Conservation (phyloP, 2,888 invertebrate genomes). For the Ectemnius continuus region DNA sequence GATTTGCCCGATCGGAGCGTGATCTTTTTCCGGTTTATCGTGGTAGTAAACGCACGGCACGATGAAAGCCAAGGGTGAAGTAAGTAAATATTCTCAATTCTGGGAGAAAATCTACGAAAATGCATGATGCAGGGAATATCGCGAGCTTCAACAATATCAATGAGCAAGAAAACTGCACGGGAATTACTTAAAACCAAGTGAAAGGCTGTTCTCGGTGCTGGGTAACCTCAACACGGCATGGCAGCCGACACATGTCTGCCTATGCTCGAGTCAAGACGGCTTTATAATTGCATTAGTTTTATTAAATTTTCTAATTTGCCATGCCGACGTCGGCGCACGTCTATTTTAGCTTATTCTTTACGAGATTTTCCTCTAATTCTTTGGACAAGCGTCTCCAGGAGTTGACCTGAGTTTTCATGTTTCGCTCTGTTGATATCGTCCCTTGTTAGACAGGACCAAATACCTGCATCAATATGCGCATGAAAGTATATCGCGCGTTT, state of each 20-base stretch:
- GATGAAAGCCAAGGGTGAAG: constrained; percentile 95
- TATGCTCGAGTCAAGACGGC: neutral
- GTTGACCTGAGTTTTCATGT: too few species aligned
- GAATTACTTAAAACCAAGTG: neutral
- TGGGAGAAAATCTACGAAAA: constrained; percentile 6
- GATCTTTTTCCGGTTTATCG: constrained; percentile 58
- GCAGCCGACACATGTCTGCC: constrained; percentile 38
- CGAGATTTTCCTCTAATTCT: too few species aligned
- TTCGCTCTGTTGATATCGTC: too few species aligned
- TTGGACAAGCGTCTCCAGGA: too few species aligned
- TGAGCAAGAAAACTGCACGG: neutral
- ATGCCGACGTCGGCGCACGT: too few species aligned
- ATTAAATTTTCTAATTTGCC: neutral
- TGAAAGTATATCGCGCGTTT: neutral
- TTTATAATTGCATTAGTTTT: neutral
- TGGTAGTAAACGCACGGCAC: constrained; percentile 74
- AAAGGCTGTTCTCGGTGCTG: neutral
- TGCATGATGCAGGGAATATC: neutral
- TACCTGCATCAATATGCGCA: neutral
- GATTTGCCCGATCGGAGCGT: constrained; percentile 21
- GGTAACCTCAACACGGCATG: constrained; percentile 38
- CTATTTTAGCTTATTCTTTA: too few species aligned
- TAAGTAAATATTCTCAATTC: constrained; percentile 74
- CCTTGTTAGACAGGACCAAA: too few species aligned
- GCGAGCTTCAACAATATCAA: neutral